Conservation (phyloP, 2,113 vertebrate species). For the Podiceps cristatus region DNA sequence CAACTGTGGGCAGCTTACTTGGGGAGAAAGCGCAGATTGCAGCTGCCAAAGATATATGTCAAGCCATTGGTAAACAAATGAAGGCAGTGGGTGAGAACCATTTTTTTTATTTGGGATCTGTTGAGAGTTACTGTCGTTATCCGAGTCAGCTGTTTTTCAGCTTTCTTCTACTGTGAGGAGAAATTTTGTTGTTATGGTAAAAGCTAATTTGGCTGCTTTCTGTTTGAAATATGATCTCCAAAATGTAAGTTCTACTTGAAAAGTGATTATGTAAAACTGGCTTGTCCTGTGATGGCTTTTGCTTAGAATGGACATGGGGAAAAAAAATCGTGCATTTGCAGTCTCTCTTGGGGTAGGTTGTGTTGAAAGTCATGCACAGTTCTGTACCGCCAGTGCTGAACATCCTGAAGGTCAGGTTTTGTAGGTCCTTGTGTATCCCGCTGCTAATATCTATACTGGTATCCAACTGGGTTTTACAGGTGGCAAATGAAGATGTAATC, state of each 20-base stretch:
- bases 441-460: background rate
- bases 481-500: background rate
- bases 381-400: background rate
- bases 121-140: background rate
- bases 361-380: background rate
- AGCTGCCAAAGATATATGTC: slow-evolving; percentile 97
- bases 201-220: background rate
- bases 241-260: background rate
- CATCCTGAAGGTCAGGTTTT: background rate
- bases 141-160: background rate
- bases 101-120: background rate
- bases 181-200: background rate
- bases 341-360: background rate
- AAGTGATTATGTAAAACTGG: background rate
- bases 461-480: background rate
- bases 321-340: background rate
- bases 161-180: background rate
- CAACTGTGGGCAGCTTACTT: slow-evolving; percentile 92
- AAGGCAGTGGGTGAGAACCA: slow-evolving; percentile 93
- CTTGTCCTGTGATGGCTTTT: background rate
- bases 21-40: slow-evolving; percentile 99
- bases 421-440: background rate
- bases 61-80: slow-evolving; percentile 98
- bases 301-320: background rate
- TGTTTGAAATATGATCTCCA: background rate